Conservation (phyloP, 1,140 invertebrate genomes). For the Platorchestia sp. region DNA sequence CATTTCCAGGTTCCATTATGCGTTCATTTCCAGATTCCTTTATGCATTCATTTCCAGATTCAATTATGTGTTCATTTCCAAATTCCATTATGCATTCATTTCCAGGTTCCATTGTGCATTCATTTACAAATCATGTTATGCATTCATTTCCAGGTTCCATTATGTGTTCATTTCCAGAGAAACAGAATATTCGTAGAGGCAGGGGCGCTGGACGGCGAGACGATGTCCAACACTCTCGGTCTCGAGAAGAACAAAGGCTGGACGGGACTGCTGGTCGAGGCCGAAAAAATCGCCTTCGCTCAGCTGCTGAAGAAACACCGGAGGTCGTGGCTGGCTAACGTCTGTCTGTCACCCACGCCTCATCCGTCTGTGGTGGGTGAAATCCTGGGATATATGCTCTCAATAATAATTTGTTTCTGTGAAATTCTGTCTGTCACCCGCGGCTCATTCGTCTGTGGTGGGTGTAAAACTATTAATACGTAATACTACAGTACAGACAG, state of each 20-base stretch:
- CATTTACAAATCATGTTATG: too few relatives aligned
- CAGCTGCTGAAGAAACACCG: constrained; percentile 59
- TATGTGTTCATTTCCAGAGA: constrained; percentile 33
- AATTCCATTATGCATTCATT: too few relatives aligned
- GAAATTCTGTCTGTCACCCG: constrained; percentile 64
- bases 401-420: too few relatives aligned
- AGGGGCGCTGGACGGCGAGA: constrained; percentile 67
- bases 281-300: constrained; percentile 57
- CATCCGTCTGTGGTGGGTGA: constrained; percentile 57
- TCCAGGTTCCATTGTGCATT: too few relatives aligned
- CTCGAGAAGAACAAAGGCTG: constrained; percentile 65
- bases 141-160: too few relatives aligned
- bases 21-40: too few relatives aligned
- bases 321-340: constrained; percentile 64
- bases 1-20: too few relatives aligned
- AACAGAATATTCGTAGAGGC: constrained; percentile 68
- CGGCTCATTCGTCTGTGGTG: constrained; percentile 56
- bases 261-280: constrained; percentile 67
- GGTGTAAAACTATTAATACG: too few relatives aligned
- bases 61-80: too few relatives aligned
- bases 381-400: too few relatives aligned
- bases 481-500: too few relatives aligned
- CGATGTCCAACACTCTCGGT: constrained; percentile 66
- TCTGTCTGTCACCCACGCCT: constrained; percentile 61
- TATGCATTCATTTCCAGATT: too few relatives aligned